A percentile compares a stretch with the other conserved stretches of the same genome.
Conservation (phyloP, 2,888 invertebrate genomes). For the Dorcus parallelipipedus region DNA sequence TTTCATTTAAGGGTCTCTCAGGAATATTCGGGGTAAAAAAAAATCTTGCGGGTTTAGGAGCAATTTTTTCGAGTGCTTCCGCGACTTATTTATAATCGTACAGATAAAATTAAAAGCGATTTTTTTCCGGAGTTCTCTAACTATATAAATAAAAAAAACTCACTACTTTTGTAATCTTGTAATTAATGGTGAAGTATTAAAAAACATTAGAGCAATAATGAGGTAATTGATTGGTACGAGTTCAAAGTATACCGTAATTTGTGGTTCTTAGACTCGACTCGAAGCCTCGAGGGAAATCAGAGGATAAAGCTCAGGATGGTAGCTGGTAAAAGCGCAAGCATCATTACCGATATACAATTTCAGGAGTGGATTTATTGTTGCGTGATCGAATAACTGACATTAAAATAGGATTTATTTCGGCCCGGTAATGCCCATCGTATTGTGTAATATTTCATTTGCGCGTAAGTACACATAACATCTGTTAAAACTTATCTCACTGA, state of each 20-base stretch:
- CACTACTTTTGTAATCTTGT: too few species aligned
- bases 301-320: constrained; percentile 15
- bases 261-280: constrained; percentile 16
- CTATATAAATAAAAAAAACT: too few species aligned
- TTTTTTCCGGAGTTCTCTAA: too few species aligned
- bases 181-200: too few species aligned
- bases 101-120: too few species aligned
- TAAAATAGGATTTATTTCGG: neutral
- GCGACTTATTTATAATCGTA: too few species aligned
- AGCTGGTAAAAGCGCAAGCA: constrained; percentile 23
- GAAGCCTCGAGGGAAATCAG: constrained; percentile 22
- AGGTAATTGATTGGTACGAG: constrained; percentile 15
- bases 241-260: constrained; percentile 12
- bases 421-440: neutral
- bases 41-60: too few species aligned
- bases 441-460: neutral
- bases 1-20: constrained; percentile 40
- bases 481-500: too few species aligned
- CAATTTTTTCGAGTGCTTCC: too few species aligned
- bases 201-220: too few species aligned
- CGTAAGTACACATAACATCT: too few species aligned
- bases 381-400: constrained; percentile 3
- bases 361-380: constrained; percentile 17
- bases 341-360: constrained; percentile 21
- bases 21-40: constrained; percentile 11